phyloP scores from a whole-genome alignment of 1,140 invertebrate species.

The Chironomus tepperi region DNA sequence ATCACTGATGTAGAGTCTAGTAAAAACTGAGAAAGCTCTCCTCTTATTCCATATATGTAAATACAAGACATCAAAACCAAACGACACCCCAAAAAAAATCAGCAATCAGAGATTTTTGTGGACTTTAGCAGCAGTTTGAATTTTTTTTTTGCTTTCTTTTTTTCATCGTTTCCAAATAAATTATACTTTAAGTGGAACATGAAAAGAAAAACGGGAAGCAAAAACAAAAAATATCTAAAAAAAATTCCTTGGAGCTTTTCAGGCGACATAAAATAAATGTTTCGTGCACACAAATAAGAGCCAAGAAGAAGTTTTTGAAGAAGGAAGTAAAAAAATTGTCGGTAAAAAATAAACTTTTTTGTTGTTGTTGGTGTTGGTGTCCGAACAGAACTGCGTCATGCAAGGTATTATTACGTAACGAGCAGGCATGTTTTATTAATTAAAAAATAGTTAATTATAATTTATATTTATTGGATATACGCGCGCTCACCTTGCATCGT shows the following conservation, averaged over 20 bases:
- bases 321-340: too few relatives aligned
- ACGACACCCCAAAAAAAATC: too few relatives aligned
- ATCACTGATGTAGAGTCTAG: too few relatives aligned
- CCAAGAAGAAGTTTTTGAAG: background rate
- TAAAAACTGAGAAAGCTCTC: too few relatives aligned
- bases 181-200: slow-evolving; percentile 14
- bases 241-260: slow-evolving; percentile 7
- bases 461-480: background rate
- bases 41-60: too few relatives aligned
- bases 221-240: too few relatives aligned
- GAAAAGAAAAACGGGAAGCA: background rate
- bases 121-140: background rate
- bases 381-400: background rate
- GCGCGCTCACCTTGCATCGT: background rate
- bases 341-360: background rate
- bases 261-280: slow-evolving; percentile 8
- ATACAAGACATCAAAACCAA: too few relatives aligned
- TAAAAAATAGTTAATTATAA: slow-evolving; percentile 15
- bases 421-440: slow-evolving; percentile 13
- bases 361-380: background rate
- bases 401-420: background rate
- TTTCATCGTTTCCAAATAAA: background rate
- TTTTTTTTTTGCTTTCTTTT: background rate
- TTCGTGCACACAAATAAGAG: background rate
- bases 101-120: background rate